Evolutionary conservation across 2,888 invertebrate species (phyloP).

Genomic region (Epistrophella euchroma): DNA sequence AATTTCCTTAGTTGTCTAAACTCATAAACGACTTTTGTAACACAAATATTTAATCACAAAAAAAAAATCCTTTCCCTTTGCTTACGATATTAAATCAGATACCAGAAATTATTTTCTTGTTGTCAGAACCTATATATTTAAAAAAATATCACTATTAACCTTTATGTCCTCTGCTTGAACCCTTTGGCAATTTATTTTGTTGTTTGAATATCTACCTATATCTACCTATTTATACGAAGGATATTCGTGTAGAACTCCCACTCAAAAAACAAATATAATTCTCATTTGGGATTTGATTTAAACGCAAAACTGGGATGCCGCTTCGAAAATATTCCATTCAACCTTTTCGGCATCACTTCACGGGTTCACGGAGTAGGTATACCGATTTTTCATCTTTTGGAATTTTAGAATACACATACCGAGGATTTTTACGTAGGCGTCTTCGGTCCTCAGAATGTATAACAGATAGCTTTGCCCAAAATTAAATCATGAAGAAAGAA

Average conservation of each 20-base stretch:
- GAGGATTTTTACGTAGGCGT: conserved; percentile 8
- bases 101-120: neutral
- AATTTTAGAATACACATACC: neutral
- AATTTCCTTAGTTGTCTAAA: neutral
- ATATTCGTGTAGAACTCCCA: conserved; percentile 9
- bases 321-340: neutral
- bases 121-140: neutral
- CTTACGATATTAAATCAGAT: neutral
- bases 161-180: conserved; percentile 20
- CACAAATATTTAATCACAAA: conserved; percentile 8
- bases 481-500: neutral
- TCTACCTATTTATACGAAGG: neutral
- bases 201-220: conserved; percentile 3
- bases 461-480: neutral
- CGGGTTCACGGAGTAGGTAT: neutral
- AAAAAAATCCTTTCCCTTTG: neutral
- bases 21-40: neutral
- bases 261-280: conserved; percentile 22
- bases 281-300: conserved; percentile 7
- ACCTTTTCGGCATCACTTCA: conserved; percentile 18
- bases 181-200: conserved; percentile 26
- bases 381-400: conserved; percentile 12
- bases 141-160: conserved; percentile 25
- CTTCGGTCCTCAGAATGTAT: neutral
- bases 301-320: neutral